These are phyloP conservation scores for Pangasianodon gigas DNA, from an alignment of 2,113 vertebrate genomes.

Conservation along the genomic window DNA sequence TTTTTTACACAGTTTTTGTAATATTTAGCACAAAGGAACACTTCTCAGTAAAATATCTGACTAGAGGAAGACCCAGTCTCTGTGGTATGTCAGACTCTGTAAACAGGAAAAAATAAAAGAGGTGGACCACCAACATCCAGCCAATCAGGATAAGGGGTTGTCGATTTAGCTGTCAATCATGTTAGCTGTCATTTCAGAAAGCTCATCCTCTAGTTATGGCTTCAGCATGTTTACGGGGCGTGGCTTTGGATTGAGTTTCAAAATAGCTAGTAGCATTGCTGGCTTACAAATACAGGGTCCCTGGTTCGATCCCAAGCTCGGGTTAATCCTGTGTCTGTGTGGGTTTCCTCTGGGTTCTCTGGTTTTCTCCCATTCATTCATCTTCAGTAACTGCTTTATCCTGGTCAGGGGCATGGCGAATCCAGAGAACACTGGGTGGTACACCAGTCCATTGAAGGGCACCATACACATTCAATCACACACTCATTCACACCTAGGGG, in stretches of 20 bases:
- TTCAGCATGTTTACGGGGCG: background rate
- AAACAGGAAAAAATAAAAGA: background rate
- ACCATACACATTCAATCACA: background rate
- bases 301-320: background rate
- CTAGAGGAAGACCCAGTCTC: background rate
- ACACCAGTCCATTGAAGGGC: background rate
- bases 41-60: background rate
- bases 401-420: background rate
- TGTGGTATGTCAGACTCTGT: background rate
- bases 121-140: background rate
- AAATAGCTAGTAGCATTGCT: background rate
- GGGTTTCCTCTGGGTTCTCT: background rate
- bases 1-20: background rate
- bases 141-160: background rate
- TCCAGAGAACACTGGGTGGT: background rate
- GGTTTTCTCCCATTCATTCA: background rate
- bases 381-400: background rate
- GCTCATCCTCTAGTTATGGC: background rate
- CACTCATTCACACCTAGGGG: background rate
- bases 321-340: background rate
- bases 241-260: background rate
- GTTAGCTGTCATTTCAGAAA: background rate
- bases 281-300: background rate
- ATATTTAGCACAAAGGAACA: background rate
- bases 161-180: background rate